Conservation (phyloP, 2,797 vertebrate genomes). For the Chrosomus eos region DNA sequence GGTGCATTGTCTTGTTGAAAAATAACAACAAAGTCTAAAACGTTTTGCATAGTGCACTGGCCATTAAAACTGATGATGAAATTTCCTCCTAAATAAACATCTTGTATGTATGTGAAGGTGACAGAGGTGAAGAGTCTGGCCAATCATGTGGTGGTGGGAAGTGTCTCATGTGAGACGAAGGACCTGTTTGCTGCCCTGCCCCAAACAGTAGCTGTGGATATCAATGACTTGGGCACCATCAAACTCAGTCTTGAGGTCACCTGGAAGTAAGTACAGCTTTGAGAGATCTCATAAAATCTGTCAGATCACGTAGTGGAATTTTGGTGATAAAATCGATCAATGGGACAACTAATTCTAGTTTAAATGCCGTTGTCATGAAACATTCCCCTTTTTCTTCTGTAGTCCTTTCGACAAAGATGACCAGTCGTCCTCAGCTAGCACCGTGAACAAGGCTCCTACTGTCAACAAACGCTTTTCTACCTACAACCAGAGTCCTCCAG, state of each 20-base stretch:
- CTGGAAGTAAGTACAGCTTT: slow-evolving; percentile 88
- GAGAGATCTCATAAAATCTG: background rate
- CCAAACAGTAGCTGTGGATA: slow-evolving; percentile 94
- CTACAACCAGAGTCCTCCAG: slow-evolving; percentile 93
- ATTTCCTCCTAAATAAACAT: slow-evolving; percentile 2
- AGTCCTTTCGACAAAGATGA: slow-evolving; percentile 98
- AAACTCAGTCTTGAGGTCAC: slow-evolving; percentile 95
- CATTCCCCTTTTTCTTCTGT: slow-evolving; percentile 5
- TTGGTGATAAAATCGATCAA: background rate
- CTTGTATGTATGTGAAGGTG: slow-evolving; percentile 77
- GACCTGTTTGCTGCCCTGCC: slow-evolving; percentile 92
- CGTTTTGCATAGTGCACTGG: background rate
- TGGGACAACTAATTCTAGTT: background rate
- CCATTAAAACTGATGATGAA: background rate
- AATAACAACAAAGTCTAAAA: background rate
- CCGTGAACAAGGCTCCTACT: slow-evolving; percentile 87
- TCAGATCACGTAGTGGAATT: background rate
- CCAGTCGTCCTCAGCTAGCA: slow-evolving; percentile 84
- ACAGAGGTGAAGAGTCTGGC: slow-evolving; percentile 94
- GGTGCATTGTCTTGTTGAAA: background rate
- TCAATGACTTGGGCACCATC: slow-evolving; percentile 97
- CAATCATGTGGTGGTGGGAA: slow-evolving; percentile 94
- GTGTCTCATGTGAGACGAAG: slow-evolving; percentile 94
- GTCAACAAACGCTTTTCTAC: slow-evolving; percentile 93
- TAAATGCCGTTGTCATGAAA: background rate